Evolutionary conservation across 2,113 vertebrate species (phyloP), one percentile per base, ranked within the genome.

Genomic region (Oreocharis arfaki): DNA sequence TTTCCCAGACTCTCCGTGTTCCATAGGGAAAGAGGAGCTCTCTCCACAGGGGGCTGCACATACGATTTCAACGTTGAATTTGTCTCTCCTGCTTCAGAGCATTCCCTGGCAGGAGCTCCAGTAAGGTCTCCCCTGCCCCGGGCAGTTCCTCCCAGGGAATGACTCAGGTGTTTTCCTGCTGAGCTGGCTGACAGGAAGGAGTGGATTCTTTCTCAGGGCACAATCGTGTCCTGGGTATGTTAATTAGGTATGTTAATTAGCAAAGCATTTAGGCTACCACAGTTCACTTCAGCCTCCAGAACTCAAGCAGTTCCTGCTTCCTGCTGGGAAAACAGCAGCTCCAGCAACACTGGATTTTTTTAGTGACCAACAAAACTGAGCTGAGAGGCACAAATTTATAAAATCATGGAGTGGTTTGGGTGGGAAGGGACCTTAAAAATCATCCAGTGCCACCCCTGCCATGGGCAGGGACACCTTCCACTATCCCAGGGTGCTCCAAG

Each of bases 11-110:
- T 30, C 23, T 53, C 16, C 1, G 0, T 10, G 6, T 16, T 60
- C 33, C 55, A 6, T 1, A 9, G n/a, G n/a, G 53, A 73, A 84
- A 8, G 33, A 65, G 41, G 41, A 70, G 7, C 56, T 42, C 60
- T 44, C 24, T 26, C 10, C 52, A 14, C 16, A 47, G 61, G 21
- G 28, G 35, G 50, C 21, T 64, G 69, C 23, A 76, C 39, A 15
- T 22, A 3, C 5, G 56, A 19, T 37, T 50, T 21, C 18, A 55
- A 0, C 0, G 6, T 27, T 71, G 68, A 20, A 0, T 7, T 71
- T 53, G 26, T 52, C 41, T 19, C 13, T 73, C 37, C 67, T 71
- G 27, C 32, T 74, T 26, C 33, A 26, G 59, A 86, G 76, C 44
- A 33, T 50, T 20, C 30, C 41, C 47, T 55, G 7, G 5, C 71